phyloP scores from a whole-genome alignment of 92 coral and sea anemone genomes.

The Heliopora coerulea region DNA sequence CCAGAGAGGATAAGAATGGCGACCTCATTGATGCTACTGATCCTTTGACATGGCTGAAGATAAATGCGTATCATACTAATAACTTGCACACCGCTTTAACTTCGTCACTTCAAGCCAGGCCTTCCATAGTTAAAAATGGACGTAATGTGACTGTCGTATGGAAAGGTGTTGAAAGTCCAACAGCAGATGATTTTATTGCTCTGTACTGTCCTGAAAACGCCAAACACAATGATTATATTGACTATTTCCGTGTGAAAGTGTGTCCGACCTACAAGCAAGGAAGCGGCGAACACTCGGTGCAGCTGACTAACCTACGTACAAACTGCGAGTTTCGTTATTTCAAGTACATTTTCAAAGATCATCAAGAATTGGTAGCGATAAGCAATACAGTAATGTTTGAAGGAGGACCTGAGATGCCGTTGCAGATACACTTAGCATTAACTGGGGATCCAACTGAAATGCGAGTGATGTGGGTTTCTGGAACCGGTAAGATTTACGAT shows the following conservation, averaged over 20 bases:
- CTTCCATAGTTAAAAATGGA: constrained; percentile 63
- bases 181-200: constrained; percentile 53
- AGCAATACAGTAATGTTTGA: constrained; percentile 67
- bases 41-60: too few species aligned
- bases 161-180: constrained; percentile 60
- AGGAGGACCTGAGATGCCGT: constrained; percentile 62
- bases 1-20: constrained; percentile 22
- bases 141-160: constrained; percentile 69
- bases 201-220: constrained; percentile 72
- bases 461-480: constrained; percentile 93
- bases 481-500: constrained; percentile 70
- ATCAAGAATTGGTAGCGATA: constrained; percentile 50
- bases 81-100: too few species aligned
- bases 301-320: constrained; percentile 70
- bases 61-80: too few species aligned
- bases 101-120: constrained; percentile 41
- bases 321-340: constrained; percentile 76
- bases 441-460: constrained; percentile 69
- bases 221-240: constrained; percentile 61
- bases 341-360: constrained; percentile 13
- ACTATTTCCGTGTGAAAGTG: constrained; percentile 59
- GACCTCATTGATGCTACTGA: constrained; percentile 13
- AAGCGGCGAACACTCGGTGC: constrained; percentile 47
- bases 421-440: constrained; percentile 75
- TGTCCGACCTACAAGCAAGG: constrained; percentile 61